phyloP scores from a whole-genome alignment of 53 echinoderm and acorn worm species.

The Temnopleurus reevesii region DNA sequence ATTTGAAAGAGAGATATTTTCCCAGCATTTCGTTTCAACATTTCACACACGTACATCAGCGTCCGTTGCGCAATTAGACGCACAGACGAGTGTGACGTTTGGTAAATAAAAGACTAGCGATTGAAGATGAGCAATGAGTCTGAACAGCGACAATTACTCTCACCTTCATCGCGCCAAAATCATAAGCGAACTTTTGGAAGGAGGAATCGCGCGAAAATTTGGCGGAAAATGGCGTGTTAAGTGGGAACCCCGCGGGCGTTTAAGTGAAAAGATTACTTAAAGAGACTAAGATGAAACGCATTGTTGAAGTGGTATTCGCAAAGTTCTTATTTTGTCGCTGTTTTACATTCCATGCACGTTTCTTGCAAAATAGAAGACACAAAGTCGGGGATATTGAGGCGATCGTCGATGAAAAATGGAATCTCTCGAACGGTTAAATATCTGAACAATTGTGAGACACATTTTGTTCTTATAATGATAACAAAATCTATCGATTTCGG shows the following conservation, averaged over 20 bases:
- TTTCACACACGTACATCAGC: background rate
- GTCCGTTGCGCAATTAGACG: slow-evolving; percentile 19
- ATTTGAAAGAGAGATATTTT: background rate
- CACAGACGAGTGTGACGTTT: background rate
- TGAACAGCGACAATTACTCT: slow-evolving; percentile 18
- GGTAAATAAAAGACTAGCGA: background rate
- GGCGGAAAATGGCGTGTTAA: slow-evolving; percentile 25
- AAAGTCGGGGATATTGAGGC: too few relatives aligned
- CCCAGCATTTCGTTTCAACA: slow-evolving; percentile 1
- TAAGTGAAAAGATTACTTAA: background rate
- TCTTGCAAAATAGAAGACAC: too few relatives aligned
- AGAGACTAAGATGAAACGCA: background rate
- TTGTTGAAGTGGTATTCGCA: background rate
- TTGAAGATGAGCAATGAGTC: background rate
- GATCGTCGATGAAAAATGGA: too few relatives aligned
- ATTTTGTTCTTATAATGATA: too few relatives aligned
- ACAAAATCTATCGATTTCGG: too few relatives aligned
- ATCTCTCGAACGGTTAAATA: too few relatives aligned
- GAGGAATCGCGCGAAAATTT: background rate
- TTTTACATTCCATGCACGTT: too few relatives aligned
- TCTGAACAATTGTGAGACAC: too few relatives aligned
- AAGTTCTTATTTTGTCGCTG: too few relatives aligned
- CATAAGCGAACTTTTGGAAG: background rate
- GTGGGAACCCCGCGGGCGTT: slow-evolving; percentile 3
- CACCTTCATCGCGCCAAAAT: background rate